These are phyloP conservation scores for Melieria crassipennis DNA, from an alignment of 2,888 invertebrate genomes.

Conservation along the genomic window DNA sequence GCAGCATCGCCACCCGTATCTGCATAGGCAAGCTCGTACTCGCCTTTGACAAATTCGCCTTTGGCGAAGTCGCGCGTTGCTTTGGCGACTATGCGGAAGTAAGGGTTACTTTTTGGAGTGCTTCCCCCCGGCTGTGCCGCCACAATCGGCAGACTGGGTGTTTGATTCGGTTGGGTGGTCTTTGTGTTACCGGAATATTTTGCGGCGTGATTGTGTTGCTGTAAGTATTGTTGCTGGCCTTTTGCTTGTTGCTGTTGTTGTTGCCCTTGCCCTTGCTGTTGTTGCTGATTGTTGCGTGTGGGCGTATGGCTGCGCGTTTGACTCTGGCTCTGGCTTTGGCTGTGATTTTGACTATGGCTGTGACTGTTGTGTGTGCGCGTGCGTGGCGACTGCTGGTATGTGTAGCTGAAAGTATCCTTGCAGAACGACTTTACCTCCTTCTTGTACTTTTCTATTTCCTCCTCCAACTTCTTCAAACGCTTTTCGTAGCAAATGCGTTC, in stretches of 20 bases:
- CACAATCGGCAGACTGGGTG: slow-evolving; percentile 5
- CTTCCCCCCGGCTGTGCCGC: neutral
- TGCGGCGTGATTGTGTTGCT: slow-evolving; percentile 1
- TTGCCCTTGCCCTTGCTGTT: neutral
- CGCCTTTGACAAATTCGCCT: slow-evolving; percentile 19
- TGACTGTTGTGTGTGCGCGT: slow-evolving; percentile 1
- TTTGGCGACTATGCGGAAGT: slow-evolving; percentile 41
- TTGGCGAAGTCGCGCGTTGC: slow-evolving; percentile 38
- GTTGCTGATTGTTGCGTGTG: slow-evolving; percentile 19
- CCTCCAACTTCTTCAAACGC: slow-evolving; percentile 51
- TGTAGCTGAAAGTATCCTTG: slow-evolving; percentile 44
- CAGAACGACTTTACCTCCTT: slow-evolving; percentile 54
- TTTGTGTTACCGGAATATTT: neutral
- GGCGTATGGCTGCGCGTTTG: neutral
- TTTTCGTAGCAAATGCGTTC: slow-evolving; percentile 52
- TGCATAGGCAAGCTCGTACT: slow-evolving; percentile 21
- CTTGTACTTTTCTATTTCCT: slow-evolving; percentile 56
- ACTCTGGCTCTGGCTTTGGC: slow-evolving; percentile 12
- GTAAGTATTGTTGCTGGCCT: neutral
- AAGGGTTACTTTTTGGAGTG: slow-evolving; percentile 39
- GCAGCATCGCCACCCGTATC: slow-evolving; percentile 30
- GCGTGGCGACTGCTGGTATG: slow-evolving; percentile 28
- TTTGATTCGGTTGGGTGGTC: slow-evolving; percentile 1
- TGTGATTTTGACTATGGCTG: slow-evolving; percentile 9
- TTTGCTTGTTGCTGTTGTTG: slow-evolving; percentile 23